Evolutionary conservation across 2,113 vertebrate genomes (phyloP), one percentile per base, ranked within the genome.

Genomic region (Nothobranchius kuhntae): DNA sequence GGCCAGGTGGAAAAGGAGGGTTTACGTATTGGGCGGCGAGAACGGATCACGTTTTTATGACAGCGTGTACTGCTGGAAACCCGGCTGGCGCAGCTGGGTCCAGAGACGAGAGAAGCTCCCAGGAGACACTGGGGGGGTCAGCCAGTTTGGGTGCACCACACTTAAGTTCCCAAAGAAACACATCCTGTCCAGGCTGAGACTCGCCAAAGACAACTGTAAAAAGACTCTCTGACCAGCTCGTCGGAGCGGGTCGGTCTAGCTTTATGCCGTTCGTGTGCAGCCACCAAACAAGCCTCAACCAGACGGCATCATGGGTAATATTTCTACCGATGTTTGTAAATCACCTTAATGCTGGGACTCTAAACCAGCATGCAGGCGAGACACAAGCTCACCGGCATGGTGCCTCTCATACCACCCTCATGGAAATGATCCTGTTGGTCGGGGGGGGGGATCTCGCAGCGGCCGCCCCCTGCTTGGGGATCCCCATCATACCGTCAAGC

Each of bases 51-150:
- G 90, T 12, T 93, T 93, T 55, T 93, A 94, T 0, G 92, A 94
- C 82, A 93, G 92, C 0, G 91, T 95, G 53, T 95, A 93, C 86
- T 93, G 93, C 46, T 95, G 94, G 94, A 94, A 92, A 65, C 93
- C 93, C 0, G 94, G 94, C 74, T 94, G 93, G 93, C 81, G 93
- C 60, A 94, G 93, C 79, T 94, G 93, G 93, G 93, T 94, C 7
- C 93, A 93, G 88, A 90, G 93, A 68, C 86, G 93, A 0, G 93
- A 94, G 82, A 94, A 94, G 67, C 90, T 94, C 44, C 93, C 93
- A 0, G 91, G 91, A 7, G 92, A 93, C 44, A 93, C 92, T 0
- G 92, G 91, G 0, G 93, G 92, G 1, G 92, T 94, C 30, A 94
- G 93, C 72, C 93, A 93, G 80, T 94, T 94, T 13, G 93, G 93